Percentiles rank a stretch among this genome's conserved stretches.
Evolutionary conservation across 2,888 invertebrate species (phyloP).

Genomic region (Caenorhabditis angaria): DNA sequence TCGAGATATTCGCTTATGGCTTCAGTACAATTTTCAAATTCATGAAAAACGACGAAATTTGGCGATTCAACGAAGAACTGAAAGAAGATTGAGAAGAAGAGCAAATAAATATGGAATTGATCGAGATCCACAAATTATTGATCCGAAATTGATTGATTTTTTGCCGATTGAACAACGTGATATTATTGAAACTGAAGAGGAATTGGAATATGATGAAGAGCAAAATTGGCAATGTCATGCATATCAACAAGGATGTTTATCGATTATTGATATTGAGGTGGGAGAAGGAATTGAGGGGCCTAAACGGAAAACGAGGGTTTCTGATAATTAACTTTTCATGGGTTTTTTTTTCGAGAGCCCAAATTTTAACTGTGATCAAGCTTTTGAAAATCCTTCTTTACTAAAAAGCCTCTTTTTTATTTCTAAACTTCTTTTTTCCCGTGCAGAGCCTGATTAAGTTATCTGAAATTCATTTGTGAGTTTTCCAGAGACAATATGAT

Average conservation of each 20-base stretch:
- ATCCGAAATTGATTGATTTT: not conserved
- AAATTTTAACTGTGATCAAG: too few relatives aligned
- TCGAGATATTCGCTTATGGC: slow-evolving; percentile 31
- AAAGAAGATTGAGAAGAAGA: not conserved
- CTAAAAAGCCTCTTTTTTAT: too few relatives aligned
- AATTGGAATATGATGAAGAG: not conserved
- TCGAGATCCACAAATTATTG: not conserved
- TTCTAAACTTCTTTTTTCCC: too few relatives aligned
- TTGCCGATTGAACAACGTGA: not conserved
- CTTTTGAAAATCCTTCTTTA: too few relatives aligned
- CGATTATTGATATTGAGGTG: not conserved
- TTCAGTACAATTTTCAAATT: slow-evolving; percentile 17
- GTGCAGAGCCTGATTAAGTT: too few relatives aligned
- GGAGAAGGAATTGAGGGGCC: not conserved
- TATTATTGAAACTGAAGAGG: slow-evolving; percentile 1
- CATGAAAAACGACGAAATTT: not conserved
- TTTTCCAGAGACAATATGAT: not conserved
- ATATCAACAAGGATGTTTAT: not conserved
- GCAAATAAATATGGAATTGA: not conserved
- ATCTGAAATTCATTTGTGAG: too few relatives aligned
- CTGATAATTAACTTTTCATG: too few relatives aligned
- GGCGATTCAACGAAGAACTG: not conserved
- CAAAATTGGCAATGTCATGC: not conserved
- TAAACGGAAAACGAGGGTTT: not conserved
- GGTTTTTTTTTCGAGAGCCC: too few relatives aligned